A percentile compares a stretch with the other conserved stretches of the same genome.
These are phyloP conservation scores for Molothrus ater DNA, from an alignment of 2,797 vertebrate genomes.

Conservation along the genomic window DNA sequence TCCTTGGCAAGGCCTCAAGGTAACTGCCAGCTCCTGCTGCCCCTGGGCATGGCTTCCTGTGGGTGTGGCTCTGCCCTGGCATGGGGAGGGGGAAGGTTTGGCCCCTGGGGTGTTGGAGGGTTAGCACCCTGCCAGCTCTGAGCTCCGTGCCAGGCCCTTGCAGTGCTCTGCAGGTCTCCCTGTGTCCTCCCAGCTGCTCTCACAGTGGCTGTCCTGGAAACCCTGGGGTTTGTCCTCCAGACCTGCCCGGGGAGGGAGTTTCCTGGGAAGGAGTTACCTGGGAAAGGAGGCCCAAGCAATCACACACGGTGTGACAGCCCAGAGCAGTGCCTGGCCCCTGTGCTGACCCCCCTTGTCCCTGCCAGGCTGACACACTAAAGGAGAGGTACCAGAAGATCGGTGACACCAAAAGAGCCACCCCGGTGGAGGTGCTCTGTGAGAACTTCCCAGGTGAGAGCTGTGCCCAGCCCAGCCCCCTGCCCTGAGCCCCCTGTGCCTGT, in stretches of 20 bases:
- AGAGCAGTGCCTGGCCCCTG: fast-evolving
- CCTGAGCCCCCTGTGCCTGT: not conserved
- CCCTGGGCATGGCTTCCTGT: not conserved
- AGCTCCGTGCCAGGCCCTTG: not conserved
- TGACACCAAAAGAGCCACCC: slow-evolving; percentile 94
- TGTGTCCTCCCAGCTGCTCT: not conserved
- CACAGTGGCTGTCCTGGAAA: not conserved
- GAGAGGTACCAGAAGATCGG: slow-evolving; percentile 98
- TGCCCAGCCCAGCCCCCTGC: not conserved
- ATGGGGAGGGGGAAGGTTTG: not conserved
- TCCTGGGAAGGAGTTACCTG: not conserved
- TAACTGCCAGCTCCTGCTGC: slow-evolving; percentile 46
- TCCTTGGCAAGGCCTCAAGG: slow-evolving; percentile 99
- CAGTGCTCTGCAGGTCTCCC: not conserved
- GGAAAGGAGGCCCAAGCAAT: not conserved
- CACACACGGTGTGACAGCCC: fast-evolving
- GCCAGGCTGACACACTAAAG: slow-evolving; percentile 93
- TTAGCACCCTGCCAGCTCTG: not conserved
- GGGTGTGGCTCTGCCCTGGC: not conserved
- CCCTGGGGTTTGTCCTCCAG: not conserved
- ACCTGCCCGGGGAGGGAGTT: not conserved
- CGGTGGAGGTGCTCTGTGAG: slow-evolving; percentile 95
- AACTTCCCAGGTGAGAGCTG: slow-evolving; percentile 89
- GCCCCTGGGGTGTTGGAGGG: not conserved
- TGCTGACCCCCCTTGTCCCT: not conserved